phyloP scores from a whole-genome alignment of 2,888 invertebrate genomes.

The Acanthoscelides obtectus region DNA sequence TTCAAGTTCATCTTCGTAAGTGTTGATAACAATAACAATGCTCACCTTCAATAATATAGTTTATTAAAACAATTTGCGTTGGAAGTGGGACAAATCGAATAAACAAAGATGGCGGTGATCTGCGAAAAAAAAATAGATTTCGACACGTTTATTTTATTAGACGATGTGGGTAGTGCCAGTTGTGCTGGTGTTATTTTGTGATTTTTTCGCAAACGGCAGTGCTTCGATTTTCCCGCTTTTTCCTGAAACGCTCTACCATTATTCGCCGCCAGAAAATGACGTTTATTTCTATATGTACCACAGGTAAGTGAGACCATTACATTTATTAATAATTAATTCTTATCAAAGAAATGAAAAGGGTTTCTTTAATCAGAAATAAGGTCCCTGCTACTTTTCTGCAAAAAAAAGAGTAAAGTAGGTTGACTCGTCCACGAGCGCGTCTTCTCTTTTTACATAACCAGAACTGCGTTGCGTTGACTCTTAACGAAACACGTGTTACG shows the following conservation, averaged over 20 bases:
- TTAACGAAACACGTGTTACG: too few relatives aligned
- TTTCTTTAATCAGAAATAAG: too few relatives aligned
- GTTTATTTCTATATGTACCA: slow-evolving; percentile 36
- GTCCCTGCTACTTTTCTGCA: too few relatives aligned
- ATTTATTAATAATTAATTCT: too few relatives aligned
- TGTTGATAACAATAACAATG: slow-evolving; percentile 15
- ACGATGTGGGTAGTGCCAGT: slow-evolving; percentile 14
- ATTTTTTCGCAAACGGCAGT: slow-evolving; percentile 11
- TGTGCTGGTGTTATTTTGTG: slow-evolving; percentile 13
- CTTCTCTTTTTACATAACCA: too few relatives aligned
- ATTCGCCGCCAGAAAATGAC: slow-evolving; percentile 31
- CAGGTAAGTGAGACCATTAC: slow-evolving; percentile 32
- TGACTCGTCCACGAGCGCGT: too few relatives aligned
- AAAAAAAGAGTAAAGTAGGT: too few relatives aligned
- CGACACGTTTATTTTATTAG: not conserved
- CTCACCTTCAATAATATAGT: slow-evolving; percentile 5
- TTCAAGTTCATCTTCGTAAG: not conserved
- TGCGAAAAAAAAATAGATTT: not conserved
- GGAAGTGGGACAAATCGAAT: not conserved
- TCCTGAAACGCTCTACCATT: slow-evolving; percentile 22
- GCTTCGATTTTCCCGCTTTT: slow-evolving; percentile 24
- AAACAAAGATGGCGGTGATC: not conserved
- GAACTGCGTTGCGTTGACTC: too few relatives aligned
- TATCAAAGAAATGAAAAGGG: too few relatives aligned
- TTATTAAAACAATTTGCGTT: slow-evolving; percentile 11